Base-by-base conservation (phyloP, 2,888 invertebrate genomes). In the Neoaliturus tenellus region DNA sequence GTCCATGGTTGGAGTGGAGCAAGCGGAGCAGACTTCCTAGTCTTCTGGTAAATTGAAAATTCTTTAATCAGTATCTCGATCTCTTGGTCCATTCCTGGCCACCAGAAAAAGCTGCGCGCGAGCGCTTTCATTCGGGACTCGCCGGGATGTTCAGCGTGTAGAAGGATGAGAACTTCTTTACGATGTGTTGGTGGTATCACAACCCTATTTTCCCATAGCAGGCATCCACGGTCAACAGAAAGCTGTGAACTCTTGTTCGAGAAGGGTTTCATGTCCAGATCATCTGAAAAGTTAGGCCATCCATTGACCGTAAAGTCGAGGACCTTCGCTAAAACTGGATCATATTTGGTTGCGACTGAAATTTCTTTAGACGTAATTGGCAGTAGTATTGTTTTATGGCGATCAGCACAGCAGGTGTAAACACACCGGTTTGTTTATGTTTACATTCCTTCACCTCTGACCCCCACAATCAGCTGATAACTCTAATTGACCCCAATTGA, bases 1-100 rank as follows among this genome's bases (percentile, higher is more conserved):
- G 20, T n/a, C 20, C 81, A 67, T 0, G 86, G 87, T 25, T 82
- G 80, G 12, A 88, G n/a, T 12, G 87, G 88, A 75, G 85, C 67
- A 25, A 86, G 83, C n/a, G 82, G 73, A 8, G 81, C 75, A 6
- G 85, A 23, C 28, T 69, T 58, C 20, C 82, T 82, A 0, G 88
- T 87, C 17, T 87, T 20, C 33, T 86, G 81, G 35, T 84, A 85
- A 31, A 55, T 81, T 17, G 51, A 80, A 73, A 84, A 85, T 17
- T 23, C 41, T 25, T 80, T 33, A n/a, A 85, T 81, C 51, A 33
- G 62, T 20, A 44, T 17, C 69, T 81, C 0, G 17, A 81, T 67
- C 3, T 58, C 81, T 25, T 41, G 6, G 48, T 81, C 81, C 20
- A 81, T 81, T 41, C 20, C 17, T 14, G 81, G 81, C 81, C 81